Evolutionary conservation across 1,140 invertebrate species (phyloP).

Genomic region (Notospermus geniculatus): DNA sequence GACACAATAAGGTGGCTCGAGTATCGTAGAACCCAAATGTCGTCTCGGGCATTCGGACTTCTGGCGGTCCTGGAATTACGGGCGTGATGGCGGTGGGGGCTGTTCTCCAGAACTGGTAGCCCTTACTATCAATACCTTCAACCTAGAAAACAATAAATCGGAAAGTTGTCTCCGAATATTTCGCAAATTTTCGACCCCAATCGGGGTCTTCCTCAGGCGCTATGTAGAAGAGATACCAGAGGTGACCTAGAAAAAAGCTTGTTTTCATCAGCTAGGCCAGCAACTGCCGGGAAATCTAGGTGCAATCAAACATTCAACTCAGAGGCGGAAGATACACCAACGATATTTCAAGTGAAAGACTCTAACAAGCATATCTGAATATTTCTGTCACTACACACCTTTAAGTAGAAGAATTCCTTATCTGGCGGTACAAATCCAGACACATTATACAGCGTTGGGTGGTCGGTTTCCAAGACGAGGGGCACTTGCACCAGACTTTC

Average conservation of each 20-base stretch:
- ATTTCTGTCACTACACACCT: constrained; percentile 56
- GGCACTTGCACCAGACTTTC: constrained; percentile 52
- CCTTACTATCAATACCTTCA: constrained; percentile 42
- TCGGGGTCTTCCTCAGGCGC: too few species aligned
- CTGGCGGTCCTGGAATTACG: constrained; percentile 34
- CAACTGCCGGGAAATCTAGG: too few species aligned
- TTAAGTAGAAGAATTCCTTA: constrained; percentile 60
- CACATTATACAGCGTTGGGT: constrained; percentile 52
- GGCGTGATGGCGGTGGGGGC: constrained; percentile 50
- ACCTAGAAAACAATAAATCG: constrained; percentile 34
- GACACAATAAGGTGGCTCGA: constrained; percentile 55
- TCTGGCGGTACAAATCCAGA: constrained; percentile 41
- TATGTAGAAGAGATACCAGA: too few species aligned
- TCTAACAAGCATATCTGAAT: too few species aligned
- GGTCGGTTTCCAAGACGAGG: constrained; percentile 41
- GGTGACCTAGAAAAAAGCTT: too few species aligned
- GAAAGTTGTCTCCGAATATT: too few species aligned
- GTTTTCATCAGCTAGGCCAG: too few species aligned
- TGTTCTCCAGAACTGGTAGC: constrained; percentile 41
- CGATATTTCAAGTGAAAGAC: too few species aligned
- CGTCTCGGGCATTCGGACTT: constrained; percentile 44
- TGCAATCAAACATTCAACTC: too few species aligned
- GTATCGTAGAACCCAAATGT: constrained; percentile 43
- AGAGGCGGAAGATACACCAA: too few species aligned
- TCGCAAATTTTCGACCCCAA: too few species aligned